Base-by-base conservation (phyloP, 2,113 vertebrate genomes). In the Labeo rohita region DNA sequence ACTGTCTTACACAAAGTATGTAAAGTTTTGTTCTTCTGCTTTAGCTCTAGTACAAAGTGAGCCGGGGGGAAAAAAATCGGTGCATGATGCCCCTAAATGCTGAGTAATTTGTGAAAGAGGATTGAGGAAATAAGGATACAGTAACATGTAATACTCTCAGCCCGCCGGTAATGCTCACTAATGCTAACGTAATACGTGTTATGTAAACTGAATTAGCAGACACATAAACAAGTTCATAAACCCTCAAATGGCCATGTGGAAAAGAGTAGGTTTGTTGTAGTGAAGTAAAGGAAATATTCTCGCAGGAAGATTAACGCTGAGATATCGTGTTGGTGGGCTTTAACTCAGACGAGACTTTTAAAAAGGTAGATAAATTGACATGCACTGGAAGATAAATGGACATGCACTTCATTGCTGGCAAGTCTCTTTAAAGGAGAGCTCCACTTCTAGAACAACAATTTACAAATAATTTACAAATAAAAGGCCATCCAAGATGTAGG, bases 381-480 rank as follows among this genome's bases (percentile, higher is more conserved):
- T 28, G 28, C 28, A 59, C 66, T 15, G 36, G 34, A 39, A 70
- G 34, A 39, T 70, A 70, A 39, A 70, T 72, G 1, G 68, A 72
- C 13, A 8, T 43, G 36, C 0, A 6, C 68, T 43, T 72, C 68
- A 72, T 43, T 39, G 68, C 7, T 72, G 18, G 56, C 18, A 59
- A 15, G 21, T 78, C 84, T 52, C 79, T 85, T 88, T 88, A 84
- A 87, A 21, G 28, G 28, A 28, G 28, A 28, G 2, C 28, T 28
- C 28, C 28, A 28, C 28, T 28, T 28, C 28, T 2, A 28, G 28
- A 28, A 28, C 28, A 28, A 28, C 28, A 28, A 28, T 28, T 28
- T 28, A 28, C 28, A 28, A 28, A 28, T 28, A 28, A 28, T 28
- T 28, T 28, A 28, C 28, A 28, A 28, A 28, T 28, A 28, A 28